Evolutionary conservation across 2,888 invertebrate genomes (phyloP), one percentile per base, ranked within the genome.

Genomic region (Cryptus viduatorius): DNA sequence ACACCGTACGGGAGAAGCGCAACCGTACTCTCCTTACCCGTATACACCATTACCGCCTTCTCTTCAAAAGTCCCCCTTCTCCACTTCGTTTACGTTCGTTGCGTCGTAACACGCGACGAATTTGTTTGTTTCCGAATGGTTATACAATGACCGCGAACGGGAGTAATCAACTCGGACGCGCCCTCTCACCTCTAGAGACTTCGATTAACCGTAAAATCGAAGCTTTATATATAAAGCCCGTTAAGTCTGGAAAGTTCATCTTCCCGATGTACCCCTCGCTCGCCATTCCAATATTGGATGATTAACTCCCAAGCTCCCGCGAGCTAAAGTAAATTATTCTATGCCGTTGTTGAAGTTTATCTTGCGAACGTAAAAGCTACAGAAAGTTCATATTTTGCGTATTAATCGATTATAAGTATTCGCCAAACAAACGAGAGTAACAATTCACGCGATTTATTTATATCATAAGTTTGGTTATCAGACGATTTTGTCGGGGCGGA

Each of bases 51-150:
- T 44, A 65, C 71, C 69, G n/a, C 59, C 24, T n/a, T 8, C 24
- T 59, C 59, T 24, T 24, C 3, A 59, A 24, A 59, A 24, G 19
- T 56, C 10, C 50, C 10, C 50, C 61, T 50, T 29, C 46, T 4
- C 37, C 65, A 10, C 61, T 29, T 37, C n/a, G 19, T 64, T 19
- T 12, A 61, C 24, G 19, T 42, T 29, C 8, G 61, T 48, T 31
- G 8, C 48, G 46, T 64, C 64, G 73, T 48, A 64, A 64, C 61
- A 16, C 29, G 16, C 64, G 29, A 64, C 31, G 48, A 64, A 73
- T 73, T 73, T 61, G 73, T 73, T 73, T 73, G 73, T 73, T 61
- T 73, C 48, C 64, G 31, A 64, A 48, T n/a, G 48, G 46, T 46
- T 24, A 46, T 8, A 46, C 48, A 61, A 46, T 48, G 73, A 64